phyloP scores from a whole-genome alignment of 2,113 vertebrate species.

The Hylia prasina region DNA sequence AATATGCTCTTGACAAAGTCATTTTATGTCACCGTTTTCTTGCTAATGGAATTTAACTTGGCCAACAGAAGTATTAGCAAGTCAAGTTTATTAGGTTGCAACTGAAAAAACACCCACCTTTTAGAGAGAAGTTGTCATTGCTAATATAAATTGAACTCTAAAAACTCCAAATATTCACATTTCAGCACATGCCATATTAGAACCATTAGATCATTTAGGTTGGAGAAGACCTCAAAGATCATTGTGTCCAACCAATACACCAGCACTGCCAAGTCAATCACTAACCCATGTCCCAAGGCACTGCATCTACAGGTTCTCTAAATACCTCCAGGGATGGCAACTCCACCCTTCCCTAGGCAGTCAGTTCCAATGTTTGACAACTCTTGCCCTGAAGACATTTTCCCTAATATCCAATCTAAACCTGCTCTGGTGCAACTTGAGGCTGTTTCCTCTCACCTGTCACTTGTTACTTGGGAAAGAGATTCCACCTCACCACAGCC shows the following conservation, averaged over 20 bases:
- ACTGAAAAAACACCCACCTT: background rate
- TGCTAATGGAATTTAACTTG: background rate
- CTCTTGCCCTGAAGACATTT: background rate
- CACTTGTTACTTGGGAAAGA: background rate
- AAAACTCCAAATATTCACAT: background rate
- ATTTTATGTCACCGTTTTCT: background rate
- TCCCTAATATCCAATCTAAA: background rate
- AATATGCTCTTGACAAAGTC: background rate
- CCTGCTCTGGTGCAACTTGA: background rate
- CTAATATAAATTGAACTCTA: background rate
- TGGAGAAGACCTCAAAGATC: background rate
- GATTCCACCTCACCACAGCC: accelerated
- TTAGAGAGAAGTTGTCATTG: background rate
- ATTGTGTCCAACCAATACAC: accelerated
- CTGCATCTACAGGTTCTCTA: accelerated
- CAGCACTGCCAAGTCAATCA: background rate
- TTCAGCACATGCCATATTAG: background rate
- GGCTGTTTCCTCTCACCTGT: background rate
- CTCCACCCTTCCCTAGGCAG: background rate
- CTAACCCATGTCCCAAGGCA: background rate
- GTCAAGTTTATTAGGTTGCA: background rate
- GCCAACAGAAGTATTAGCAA: background rate
- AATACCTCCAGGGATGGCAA: background rate
- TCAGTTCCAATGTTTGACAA: background rate
- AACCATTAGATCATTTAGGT: background rate